Evolutionary conservation across 2,888 invertebrate species (phyloP), one percentile per base, ranked within the genome.

Genomic region (Allophyes oxyacanthae): DNA sequence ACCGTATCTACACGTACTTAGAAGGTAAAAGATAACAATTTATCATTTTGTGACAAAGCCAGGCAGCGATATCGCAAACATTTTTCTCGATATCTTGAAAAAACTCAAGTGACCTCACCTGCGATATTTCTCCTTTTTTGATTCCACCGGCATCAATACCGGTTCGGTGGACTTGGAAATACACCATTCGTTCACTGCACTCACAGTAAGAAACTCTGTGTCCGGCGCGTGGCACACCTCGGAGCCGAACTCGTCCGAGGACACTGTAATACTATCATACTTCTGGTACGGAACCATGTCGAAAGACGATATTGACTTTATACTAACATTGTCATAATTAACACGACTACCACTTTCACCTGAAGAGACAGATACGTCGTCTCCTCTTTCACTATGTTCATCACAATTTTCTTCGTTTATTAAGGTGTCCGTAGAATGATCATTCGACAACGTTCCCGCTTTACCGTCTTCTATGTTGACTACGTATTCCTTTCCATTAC

Each of bases 131-230:
- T 94, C 94, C 85, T 92, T 92, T 88, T 94, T 94, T 30, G 91
- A 86, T 88, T 93, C 91, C 74, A 90, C 87, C 59, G 89, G 91
- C 76, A 92, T 78, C 76, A 90, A 84, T 80, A 89, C 86, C 79
- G 92, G 89, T 83, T 90, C 89, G 64, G 81, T 77, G 53, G 91
- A 88, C 82, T 91, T 90, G 72, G 91, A 86, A 72, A 93, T 86
- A 84, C 93, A 93, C 92, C 93, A 94, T 80, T 93, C 93, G 82
- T 94, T 94, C 83, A 94, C 92, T 83, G 94, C 92, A 91, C 93
- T 92, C 81, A 94, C 92, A 72, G 92, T 92, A 59, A 92, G 86
- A 76, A 91, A 91, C 79, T 94, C 93, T 32, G 89, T 87, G 75
- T 92, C 89, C 44, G 92, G 92, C 34, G 90, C 92, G 66, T 93